phyloP scores from a whole-genome alignment of 2,888 invertebrate species.

The Theodoxus fluviatilis region DNA sequence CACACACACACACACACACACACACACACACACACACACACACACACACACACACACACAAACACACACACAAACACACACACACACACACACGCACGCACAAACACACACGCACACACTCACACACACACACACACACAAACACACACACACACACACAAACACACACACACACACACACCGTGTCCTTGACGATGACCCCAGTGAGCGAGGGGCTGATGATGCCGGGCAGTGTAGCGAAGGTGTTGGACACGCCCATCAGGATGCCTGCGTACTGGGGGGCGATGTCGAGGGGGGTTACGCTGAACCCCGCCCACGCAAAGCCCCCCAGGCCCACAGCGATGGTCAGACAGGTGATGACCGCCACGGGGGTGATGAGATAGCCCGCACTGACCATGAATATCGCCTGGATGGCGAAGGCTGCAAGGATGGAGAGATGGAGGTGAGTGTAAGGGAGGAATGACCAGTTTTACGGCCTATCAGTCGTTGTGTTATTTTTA shows the following conservation, averaged over 20 bases:
- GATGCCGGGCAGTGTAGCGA: constrained; percentile 90
- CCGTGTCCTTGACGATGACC: constrained; percentile 78
- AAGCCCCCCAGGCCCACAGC: constrained; percentile 89
- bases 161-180: constrained; percentile 62
- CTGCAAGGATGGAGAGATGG: too few species aligned
- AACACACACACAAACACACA: too few species aligned
- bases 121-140: too few species aligned
- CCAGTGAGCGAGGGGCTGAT: constrained; percentile 86
- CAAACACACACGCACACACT: too few species aligned
- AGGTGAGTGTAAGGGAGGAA: constrained; percentile 18
- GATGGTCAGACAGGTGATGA: constrained; percentile 81
- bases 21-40: too few species aligned
- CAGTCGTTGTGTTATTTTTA: too few species aligned
- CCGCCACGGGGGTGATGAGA: constrained; percentile 71
- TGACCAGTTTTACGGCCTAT: not conserved
- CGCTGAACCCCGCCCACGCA: constrained; percentile 82
- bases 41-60: too few species aligned
- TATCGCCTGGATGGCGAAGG: constrained; percentile 81
- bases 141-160: too few species aligned
- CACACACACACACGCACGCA: too few species aligned
- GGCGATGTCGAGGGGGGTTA: constrained; percentile 86
- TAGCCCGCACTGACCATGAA: constrained; percentile 87
- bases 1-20: too few species aligned
- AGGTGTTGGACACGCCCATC: constrained; percentile 90
- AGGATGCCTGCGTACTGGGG: constrained; percentile 87